phyloP scores from a whole-genome alignment of 2,113 vertebrate genomes.

The Eira barbara region DNA sequence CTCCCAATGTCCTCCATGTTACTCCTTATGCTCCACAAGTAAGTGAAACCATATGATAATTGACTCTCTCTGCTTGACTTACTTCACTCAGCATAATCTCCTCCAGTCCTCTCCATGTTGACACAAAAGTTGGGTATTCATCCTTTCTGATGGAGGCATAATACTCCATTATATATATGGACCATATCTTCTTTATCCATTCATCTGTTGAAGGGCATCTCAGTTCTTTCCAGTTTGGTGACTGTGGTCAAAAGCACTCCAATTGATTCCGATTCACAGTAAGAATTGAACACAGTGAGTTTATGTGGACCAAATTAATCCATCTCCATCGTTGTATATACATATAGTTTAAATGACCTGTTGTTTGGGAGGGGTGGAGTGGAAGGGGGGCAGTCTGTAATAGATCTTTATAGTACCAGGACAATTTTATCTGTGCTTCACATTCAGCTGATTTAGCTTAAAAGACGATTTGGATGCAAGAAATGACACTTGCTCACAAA shows the following conservation, averaged over 20 bases:
- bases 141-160: too few species aligned
- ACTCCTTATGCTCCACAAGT: too few species aligned
- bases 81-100: too few species aligned
- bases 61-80: too few species aligned
- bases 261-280: neutral
- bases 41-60: too few species aligned
- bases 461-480: neutral
- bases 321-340: neutral
- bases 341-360: neutral
- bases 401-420: neutral
- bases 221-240: too few species aligned
- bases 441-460: neutral
- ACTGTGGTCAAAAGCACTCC: neutral
- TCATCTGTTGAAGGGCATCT: too few species aligned
- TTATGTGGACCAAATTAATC: neutral
- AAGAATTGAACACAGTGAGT: neutral
- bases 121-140: too few species aligned
- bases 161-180: too few species aligned
- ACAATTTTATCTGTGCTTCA: neutral
- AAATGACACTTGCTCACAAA: neutral
- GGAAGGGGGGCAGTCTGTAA: accelerated
- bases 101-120: too few species aligned
- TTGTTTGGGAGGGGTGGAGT: neutral
- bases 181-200: too few species aligned
- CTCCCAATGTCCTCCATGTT: too few species aligned